Conservation (phyloP, 2,888 invertebrate species). For the Mechanitis mazaeus region DNA sequence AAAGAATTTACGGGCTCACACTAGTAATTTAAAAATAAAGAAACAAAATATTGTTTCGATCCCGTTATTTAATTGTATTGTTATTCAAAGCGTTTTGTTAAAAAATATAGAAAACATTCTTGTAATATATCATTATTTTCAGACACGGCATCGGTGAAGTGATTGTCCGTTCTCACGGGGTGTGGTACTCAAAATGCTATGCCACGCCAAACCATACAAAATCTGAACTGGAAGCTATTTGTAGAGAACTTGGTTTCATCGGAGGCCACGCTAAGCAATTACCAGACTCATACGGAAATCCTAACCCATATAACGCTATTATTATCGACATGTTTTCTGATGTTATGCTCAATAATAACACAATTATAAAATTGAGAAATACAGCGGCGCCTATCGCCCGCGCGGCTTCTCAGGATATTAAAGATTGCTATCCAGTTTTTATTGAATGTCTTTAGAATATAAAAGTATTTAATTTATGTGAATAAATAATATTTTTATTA, state of each 20-base stretch:
- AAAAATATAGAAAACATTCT: no score
- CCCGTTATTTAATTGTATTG: no score
- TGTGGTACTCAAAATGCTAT: constrained; percentile 85
- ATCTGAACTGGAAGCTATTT: constrained; percentile 76
- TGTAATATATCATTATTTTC: constrained; percentile 27
- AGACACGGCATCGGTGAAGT: constrained; percentile 81
- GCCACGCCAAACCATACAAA: constrained; percentile 70
- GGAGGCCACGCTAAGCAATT: constrained; percentile 72
- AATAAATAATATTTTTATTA: neutral
- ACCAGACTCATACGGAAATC: constrained; percentile 36
- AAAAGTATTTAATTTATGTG: constrained; percentile 15
- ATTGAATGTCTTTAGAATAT: constrained; percentile 62
- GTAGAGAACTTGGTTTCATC: constrained; percentile 78
- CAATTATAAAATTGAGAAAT: constrained; percentile 57
- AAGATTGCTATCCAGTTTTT: constrained; percentile 63
- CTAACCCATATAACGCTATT: constrained; percentile 48
- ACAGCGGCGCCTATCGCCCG: constrained; percentile 54
- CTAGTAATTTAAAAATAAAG: no score
- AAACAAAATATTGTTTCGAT: no score
- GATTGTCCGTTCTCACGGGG: constrained; percentile 79
- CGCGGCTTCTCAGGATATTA: constrained; percentile 42
- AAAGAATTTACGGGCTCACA: no score
- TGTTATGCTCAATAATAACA: constrained; percentile 58
- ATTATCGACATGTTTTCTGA: constrained; percentile 55
- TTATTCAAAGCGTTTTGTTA: no score